Percentiles rank a stretch among this genome's conserved stretches.
Evolutionary conservation across 2,113 vertebrate genomes (phyloP).

Genomic region (Hydropotes inermis): DNA sequence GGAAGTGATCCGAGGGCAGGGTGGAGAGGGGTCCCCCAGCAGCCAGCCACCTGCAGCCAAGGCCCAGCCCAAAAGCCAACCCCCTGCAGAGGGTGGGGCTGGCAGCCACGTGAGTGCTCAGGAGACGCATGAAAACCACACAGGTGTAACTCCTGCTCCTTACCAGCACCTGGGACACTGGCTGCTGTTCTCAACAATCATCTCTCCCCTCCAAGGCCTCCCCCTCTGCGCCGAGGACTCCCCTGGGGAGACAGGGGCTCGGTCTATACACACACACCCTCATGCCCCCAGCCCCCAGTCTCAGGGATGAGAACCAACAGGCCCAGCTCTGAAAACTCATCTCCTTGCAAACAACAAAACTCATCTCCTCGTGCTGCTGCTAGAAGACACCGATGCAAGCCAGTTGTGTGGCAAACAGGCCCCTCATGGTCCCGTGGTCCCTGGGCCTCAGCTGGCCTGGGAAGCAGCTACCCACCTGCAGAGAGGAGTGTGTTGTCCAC

Average conservation of each 20-base stretch:
- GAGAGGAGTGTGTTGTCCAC: not conserved
- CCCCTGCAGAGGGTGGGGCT: not conserved
- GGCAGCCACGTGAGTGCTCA: not conserved
- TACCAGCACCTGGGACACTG: not conserved
- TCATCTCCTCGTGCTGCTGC: not conserved
- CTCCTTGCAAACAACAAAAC: not conserved
- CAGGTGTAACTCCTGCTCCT: not conserved
- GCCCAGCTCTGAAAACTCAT: not conserved
- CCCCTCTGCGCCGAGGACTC: too few relatives aligned
- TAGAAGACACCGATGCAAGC: not conserved
- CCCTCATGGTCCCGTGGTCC: not conserved
- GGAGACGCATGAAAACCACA: fast-evolving
- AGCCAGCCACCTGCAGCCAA: too few relatives aligned
- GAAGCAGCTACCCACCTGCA: not conserved
- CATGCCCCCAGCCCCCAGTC: not conserved
- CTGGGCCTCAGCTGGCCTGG: not conserved
- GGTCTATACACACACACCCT: not conserved
- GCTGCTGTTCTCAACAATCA: not conserved
- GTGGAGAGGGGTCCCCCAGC: not conserved
- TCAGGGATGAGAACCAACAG: not conserved
- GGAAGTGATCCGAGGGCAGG: not conserved
- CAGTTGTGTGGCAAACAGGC: not conserved
- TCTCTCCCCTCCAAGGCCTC: not conserved
- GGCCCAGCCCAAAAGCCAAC: not conserved
- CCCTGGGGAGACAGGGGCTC: not conserved